Evolutionary conservation across 2,888 invertebrate species (phyloP), one percentile per base, ranked within the genome.

Genomic region (Blastobasis lacticolella): DNA sequence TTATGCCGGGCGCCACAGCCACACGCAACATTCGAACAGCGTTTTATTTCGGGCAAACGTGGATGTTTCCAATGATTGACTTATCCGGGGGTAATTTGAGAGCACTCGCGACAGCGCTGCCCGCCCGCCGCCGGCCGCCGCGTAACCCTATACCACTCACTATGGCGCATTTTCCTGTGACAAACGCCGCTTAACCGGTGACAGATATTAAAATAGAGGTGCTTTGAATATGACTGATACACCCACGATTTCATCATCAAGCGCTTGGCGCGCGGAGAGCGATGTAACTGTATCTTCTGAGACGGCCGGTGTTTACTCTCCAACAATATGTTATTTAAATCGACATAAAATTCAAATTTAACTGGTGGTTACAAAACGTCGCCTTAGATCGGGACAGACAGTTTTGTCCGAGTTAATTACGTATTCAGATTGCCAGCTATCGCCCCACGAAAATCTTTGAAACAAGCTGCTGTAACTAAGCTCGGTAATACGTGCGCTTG

Each of bases 81-180:
- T 88, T 88, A 87, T 88, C 88, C 88, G 84, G 87, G 79, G 69
- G 88, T 86, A 88, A 88, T 85, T 76, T 78, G 87, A 88, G 86
- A 86, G 77, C 77, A 73, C 84, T 83, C 79, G 62, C 61, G 57
- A 52, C 60, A 55, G 51, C 56, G 58, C 58, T 63, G 57, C 57
- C 59, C 62, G 60, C 45, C 37, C 23, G 23, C 10, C 51, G 57
- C 53, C 55, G 49, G 46, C 60, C 52, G 41, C 48, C 8, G 41
- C 4, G 83, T 78, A 84, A 85, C 75, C 62, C 63, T 71, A 84
- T 67, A 80, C 76, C 64, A 58, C 61, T 57, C 57, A 56, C 67
- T 63, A 70, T 63, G 38, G 46, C 44, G 48, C 46, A 43, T 45
- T 51, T 49, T 49, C 62, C 58, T 62, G 69, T 63, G 69, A 69